phyloP scores from a whole-genome alignment of 37 sponge, comb jelly and placozoan genomes.

The Ianthella basta region DNA sequence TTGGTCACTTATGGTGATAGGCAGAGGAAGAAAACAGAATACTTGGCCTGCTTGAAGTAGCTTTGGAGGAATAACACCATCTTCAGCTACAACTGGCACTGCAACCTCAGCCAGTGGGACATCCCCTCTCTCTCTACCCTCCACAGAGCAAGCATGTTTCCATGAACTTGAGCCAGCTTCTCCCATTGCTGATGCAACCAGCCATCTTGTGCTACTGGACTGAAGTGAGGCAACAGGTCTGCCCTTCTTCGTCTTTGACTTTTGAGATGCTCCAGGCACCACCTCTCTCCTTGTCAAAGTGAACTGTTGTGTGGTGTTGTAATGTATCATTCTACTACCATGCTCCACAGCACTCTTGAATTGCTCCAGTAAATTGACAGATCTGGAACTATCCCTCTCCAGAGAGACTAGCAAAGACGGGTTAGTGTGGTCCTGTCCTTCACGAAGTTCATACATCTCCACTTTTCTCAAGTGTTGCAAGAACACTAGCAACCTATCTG shows the following conservation, averaged over 20 bases:
- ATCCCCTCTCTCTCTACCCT: conserved; percentile 18
- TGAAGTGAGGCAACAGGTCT: background rate
- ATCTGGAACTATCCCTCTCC: conserved; percentile 5
- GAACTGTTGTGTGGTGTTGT: too few species aligned
- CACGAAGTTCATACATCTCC: conserved; percentile 45
- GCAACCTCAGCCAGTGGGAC: conserved; percentile 48
- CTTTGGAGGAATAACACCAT: background rate
- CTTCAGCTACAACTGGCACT: background rate
- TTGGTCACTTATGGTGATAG: conserved; percentile 43
- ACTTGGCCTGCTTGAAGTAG: conserved; percentile 11
- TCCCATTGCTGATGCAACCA: conserved; percentile 40
- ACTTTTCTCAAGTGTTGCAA: conserved; percentile 54
- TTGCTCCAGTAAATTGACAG: background rate
- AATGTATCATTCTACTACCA: too few species aligned
- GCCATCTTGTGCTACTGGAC: conserved; percentile 19
- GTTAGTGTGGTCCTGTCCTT: background rate
- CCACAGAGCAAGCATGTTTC: conserved; percentile 23
- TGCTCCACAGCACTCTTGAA: background rate
- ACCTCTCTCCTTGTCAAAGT: too few species aligned
- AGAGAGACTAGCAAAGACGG: background rate
- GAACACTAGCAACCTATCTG: conserved; percentile 55
- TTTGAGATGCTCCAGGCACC: background rate
- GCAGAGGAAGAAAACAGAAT: conserved; percentile 76
- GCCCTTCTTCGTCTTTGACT: background rate
- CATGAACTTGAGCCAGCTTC: conserved; percentile 4